phyloP scores from a whole-genome alignment of 2,888 invertebrate genomes.

The Rhimphoctona megacephalus region DNA sequence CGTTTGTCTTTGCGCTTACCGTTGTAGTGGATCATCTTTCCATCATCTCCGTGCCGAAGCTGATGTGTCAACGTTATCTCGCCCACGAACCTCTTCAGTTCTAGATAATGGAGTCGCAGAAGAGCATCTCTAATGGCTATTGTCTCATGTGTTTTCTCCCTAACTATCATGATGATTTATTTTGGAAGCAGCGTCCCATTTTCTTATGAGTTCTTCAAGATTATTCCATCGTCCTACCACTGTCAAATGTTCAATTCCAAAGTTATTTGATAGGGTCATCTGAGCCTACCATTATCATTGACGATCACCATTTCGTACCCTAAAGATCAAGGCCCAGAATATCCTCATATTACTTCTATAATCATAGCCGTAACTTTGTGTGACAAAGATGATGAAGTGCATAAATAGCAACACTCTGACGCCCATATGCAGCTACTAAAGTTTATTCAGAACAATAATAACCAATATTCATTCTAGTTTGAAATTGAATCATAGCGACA shows the following conservation, averaged over 20 bases:
- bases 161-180: neutral
- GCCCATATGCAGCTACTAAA: neutral
- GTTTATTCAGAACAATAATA: neutral
- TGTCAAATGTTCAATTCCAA: no score
- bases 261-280: no score
- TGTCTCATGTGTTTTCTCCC: neutral
- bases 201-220: neutral
- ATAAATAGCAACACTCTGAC: neutral
- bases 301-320: no score
- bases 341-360: no score
- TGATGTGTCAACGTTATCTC: constrained; percentile 32
- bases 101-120: neutral
- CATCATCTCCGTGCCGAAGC: constrained; percentile 15
- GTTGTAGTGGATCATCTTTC: constrained; percentile 7
- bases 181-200: no score
- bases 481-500: neutral
- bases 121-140: neutral
- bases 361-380: no score
- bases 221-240: no score
- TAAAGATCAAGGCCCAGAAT: no score
- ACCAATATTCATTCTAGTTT: neutral
- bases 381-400: neutral
- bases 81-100: constrained; percentile 24
- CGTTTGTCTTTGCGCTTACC: neutral
- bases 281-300: no score